A percentile compares a stretch with the other conserved stretches of the same genome.
phyloP scores from a whole-genome alignment of 2,113 vertebrate species.

The Dryoscopus gambensis region DNA sequence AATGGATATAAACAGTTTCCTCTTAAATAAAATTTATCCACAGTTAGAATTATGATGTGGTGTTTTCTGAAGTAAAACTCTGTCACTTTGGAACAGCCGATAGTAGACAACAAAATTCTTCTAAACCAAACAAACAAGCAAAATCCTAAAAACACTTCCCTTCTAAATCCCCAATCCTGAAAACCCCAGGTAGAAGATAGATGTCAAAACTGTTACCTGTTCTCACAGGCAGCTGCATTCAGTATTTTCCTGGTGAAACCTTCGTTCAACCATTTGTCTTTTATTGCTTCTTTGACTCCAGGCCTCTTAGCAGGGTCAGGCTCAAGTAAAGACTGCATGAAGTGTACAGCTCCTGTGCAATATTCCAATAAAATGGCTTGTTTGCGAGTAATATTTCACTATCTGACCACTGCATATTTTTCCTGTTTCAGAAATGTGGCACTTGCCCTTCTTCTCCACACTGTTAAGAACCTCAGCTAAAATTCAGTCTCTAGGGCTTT shows the following conservation, averaged over 20 bases:
- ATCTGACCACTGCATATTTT: background rate
- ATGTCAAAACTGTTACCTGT: constrained; percentile 69
- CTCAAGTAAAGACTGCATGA: constrained; percentile 81
- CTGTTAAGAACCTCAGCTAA: background rate
- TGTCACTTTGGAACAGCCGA: background rate
- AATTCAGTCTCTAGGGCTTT: background rate
- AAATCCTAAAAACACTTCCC: background rate
- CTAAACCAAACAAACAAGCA: background rate
- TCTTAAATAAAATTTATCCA: background rate
- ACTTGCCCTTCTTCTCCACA: background rate
- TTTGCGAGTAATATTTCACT: background rate
- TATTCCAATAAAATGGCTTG: background rate
- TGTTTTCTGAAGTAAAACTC: constrained; percentile 18
- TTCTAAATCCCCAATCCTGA: background rate
- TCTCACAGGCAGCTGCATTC: constrained; percentile 62
- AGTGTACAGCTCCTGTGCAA: constrained; percentile 71
- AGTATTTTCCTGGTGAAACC: constrained; percentile 71
- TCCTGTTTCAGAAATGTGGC: background rate
- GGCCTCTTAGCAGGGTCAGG: constrained; percentile 78
- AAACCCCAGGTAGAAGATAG: background rate
- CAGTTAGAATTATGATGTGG: background rate
- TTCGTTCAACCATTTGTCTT: constrained; percentile 79
- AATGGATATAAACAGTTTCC: background rate
- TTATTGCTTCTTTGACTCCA: constrained; percentile 75
- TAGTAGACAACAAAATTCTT: background rate